Evolutionary conservation across 2,113 vertebrate species (phyloP).

Genomic region (Pseudonaja textilis): DNA sequence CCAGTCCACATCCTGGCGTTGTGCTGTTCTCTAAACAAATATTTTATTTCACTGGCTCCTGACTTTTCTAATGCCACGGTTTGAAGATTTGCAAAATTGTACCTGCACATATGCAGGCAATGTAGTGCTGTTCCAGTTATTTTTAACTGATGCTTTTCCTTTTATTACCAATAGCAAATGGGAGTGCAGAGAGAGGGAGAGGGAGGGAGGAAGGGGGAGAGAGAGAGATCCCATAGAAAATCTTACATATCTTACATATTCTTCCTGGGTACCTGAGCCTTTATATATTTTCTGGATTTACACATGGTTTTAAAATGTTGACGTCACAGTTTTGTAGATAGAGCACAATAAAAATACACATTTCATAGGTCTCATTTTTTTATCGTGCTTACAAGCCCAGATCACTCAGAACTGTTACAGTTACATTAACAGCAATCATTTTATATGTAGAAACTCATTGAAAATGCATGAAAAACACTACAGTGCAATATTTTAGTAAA

Average conservation of each 20-base stretch:
- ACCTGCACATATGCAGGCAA: background rate
- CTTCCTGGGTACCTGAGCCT: background rate
- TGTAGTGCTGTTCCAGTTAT: background rate
- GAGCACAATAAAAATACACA: conserved; percentile 33
- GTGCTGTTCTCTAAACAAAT: background rate
- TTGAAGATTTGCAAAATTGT: background rate
- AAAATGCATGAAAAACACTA: conserved; percentile 47
- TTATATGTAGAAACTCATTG: conserved; percentile 43
- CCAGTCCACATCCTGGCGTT: background rate
- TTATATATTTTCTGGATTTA: conserved; percentile 46
- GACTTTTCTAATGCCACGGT: background rate
- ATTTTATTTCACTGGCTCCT: background rate
- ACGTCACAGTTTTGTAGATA: conserved; percentile 17
- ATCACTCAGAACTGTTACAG: conserved; percentile 55
- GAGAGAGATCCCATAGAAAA: background rate
- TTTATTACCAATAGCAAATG: background rate
- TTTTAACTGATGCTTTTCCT: background rate
- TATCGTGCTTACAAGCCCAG: conserved; percentile 24
- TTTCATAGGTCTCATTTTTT: conserved; percentile 38
- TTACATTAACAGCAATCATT: conserved; percentile 29
- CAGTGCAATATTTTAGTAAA: conserved; percentile 32
- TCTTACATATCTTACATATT: too few relatives aligned
- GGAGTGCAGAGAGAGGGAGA: background rate
- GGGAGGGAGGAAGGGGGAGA: too few relatives aligned
- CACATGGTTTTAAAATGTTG: conserved; percentile 25